A percentile compares a stretch with the other conserved stretches of the same genome.
These are phyloP conservation scores for Sceloporus undulatus DNA, from an alignment of 2,113 vertebrate species.

Conservation along the genomic window DNA sequence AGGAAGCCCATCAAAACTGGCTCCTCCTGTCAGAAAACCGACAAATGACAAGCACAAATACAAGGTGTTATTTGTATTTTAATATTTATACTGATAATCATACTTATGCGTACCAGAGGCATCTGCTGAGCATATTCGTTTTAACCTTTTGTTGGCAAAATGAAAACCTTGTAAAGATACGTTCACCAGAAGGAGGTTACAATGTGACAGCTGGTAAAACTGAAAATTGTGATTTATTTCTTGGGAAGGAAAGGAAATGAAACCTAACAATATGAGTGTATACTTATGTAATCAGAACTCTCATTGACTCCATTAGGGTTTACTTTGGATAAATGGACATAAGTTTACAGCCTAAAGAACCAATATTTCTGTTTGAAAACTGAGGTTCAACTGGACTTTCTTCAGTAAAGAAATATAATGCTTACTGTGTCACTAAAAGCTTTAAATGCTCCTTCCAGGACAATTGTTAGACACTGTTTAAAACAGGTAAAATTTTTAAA, in stretches of 20 bases:
- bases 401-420: not conserved
- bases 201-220: slow-evolving; percentile 65
- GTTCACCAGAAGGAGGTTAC: slow-evolving; percentile 68
- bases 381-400: too few species aligned
- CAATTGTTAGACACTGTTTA: too few species aligned
- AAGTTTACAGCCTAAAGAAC: not conserved
- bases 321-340: not conserved
- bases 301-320: not conserved
- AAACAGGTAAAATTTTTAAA: not conserved
- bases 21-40: slow-evolving; percentile 80
- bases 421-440: not conserved
- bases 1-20: slow-evolving; percentile 80
- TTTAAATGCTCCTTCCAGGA: not conserved
- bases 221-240: not conserved
- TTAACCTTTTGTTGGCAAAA: slow-evolving; percentile 67
- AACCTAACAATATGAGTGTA: too few species aligned
- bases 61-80: slow-evolving; percentile 79
- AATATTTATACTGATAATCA: slow-evolving; percentile 80
- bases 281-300: not conserved
- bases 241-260: not conserved
- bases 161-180: slow-evolving; percentile 71
- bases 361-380: not conserved
- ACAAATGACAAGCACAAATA: slow-evolving; percentile 81
- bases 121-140: slow-evolving; percentile 67
- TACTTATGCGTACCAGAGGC: slow-evolving; percentile 60